phyloP scores from a whole-genome alignment of 2,113 vertebrate species.

The Syngnathus floridae region DNA sequence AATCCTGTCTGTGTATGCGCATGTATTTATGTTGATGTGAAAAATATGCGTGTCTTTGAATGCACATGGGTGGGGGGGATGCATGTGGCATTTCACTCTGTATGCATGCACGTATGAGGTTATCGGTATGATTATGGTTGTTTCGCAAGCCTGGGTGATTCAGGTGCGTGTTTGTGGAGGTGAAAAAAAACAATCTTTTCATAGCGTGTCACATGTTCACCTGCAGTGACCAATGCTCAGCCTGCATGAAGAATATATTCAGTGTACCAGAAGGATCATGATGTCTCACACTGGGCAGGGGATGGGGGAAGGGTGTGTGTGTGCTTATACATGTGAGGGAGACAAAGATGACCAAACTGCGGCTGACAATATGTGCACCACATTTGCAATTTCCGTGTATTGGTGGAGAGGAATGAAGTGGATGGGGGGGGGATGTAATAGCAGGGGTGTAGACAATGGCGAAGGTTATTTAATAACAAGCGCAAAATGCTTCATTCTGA shows the following conservation, averaged over 20 bases:
- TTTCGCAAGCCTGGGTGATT: conserved; percentile 25
- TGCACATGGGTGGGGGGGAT: conserved; percentile 22
- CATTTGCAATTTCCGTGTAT: conserved; percentile 51
- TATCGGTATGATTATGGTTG: conserved; percentile 20
- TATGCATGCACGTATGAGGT: conserved; percentile 1
- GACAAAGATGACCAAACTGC: conserved; percentile 58
- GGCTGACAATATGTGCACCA: conserved; percentile 50
- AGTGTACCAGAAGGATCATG: conserved; percentile 61
- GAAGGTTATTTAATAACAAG: conserved; percentile 59
- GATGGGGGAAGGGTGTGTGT: conserved; percentile 42
- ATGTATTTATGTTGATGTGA: conserved; percentile 22
- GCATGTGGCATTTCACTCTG: not conserved
- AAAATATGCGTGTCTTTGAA: conserved; percentile 15
- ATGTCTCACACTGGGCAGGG: conserved; percentile 52
- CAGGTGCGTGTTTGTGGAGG: conserved; percentile 14
- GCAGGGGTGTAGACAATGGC: conserved; percentile 41
- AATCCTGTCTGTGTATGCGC: conserved; percentile 3
- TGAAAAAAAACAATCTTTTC: conserved; percentile 42
- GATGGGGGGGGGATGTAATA: conserved; percentile 23
- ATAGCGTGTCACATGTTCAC: conserved; percentile 51
- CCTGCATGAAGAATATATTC: conserved; percentile 54
- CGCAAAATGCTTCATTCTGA: conserved; percentile 47
- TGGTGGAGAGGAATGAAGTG: conserved; percentile 19
- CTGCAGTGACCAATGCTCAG: conserved; percentile 45
- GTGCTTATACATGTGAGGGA: conserved; percentile 30